Evolutionary conservation across 1,140 invertebrate species (phyloP).

Genomic region (Danaus plexippus): DNA sequence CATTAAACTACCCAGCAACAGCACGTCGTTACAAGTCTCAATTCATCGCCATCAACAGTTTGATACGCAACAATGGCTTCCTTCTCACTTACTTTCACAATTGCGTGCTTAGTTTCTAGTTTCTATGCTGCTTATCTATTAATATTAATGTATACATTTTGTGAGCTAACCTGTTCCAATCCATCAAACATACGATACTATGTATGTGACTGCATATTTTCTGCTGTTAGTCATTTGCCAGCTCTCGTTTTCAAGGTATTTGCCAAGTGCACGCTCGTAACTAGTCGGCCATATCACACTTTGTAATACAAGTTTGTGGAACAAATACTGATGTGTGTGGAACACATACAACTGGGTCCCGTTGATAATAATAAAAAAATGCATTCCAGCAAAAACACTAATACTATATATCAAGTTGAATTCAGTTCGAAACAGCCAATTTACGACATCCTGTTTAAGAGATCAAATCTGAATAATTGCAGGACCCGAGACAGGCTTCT

Average conservation of each 20-base stretch:
- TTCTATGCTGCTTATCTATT: conserved; percentile 29
- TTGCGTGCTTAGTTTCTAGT: conserved; percentile 35
- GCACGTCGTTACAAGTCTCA: conserved; percentile 20
- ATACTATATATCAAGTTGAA: conserved; percentile 24
- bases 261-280: conserved; percentile 33
- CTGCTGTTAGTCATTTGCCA: conserved; percentile 25
- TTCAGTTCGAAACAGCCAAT: conserved; percentile 33
- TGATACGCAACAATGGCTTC: conserved; percentile 49
- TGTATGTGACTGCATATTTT: conserved; percentile 17
- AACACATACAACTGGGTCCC: background rate
- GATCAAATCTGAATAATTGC: conserved; percentile 57
- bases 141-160: conserved; percentile 6
- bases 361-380: conserved; percentile 19
- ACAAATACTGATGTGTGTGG: background rate
- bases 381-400: conserved; percentile 18
- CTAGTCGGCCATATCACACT: conserved; percentile 6
- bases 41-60: conserved; percentile 25
- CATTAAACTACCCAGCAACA: background rate
- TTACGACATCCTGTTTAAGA: conserved; percentile 46
- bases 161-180: conserved; percentile 14
- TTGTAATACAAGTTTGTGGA: background rate
- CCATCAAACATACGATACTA: conserved; percentile 10
- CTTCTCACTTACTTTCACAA: conserved; percentile 61
- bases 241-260: conserved; percentile 13
- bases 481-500: conserved; percentile 21